Base-by-base conservation (phyloP, 2,113 vertebrate species). In the Loxodonta africana region DNA sequence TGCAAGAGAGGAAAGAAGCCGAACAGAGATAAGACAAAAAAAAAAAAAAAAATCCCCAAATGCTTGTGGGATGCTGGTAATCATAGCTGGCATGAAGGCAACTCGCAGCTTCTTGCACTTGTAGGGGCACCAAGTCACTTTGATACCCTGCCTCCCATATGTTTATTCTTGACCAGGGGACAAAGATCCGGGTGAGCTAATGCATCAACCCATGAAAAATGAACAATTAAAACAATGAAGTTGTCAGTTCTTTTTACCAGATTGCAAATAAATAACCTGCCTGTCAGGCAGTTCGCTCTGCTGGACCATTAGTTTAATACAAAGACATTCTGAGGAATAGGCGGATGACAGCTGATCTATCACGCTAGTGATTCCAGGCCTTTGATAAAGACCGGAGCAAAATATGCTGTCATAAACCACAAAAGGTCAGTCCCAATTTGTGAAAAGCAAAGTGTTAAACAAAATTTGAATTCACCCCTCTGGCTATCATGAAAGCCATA, bases 221-320 rank as follows among this genome's bases (percentile, higher is more conserved):
- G 98, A 98, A 98, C 97, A 90, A 97, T 98, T 98, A 97, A 98
- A 98, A 98, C 98, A 98, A 98, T 98, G 98, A 98, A 98, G 97
- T 98, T 98, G 98, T 98, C 98, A 98, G 97, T 98, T 99, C 98
- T 98, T 95, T 95, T 98, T 98, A 98, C 97, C 92, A 94, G 98
- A 98, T 98, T 98, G 98, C 98, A 98, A 98, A 99, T 98, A 99
- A 99, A 99, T 98, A 98, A 98, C 51, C 1, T 4, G 83, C 81
- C 94, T 98, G 98, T 98, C 98, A 97, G 90, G 73, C 91, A 78
- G 77, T 91, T 1, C 6, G 97, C 97, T 98, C 98, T 97, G 94
- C 97, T 98, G 98, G 96, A 97, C 98, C 98, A 98, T 99, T 99
- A 98, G 97, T 98, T 98, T 94, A 98, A 97, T 97, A 98, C 98